Evolutionary conservation across 1,140 invertebrate genomes (phyloP).

Genomic region (Bicyclus anynana): DNA sequence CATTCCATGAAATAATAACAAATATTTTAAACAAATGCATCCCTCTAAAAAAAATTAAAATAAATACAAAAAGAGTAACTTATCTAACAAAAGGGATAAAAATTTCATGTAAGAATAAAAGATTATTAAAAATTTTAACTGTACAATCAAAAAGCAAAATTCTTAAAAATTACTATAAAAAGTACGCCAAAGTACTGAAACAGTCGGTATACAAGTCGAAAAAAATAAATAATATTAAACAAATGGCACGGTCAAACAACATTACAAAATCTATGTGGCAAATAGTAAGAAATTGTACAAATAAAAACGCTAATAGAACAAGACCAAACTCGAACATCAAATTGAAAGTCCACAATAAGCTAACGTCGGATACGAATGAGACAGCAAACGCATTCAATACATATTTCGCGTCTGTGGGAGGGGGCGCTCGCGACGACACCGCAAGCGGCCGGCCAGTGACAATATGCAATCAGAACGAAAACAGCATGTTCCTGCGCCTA

Average conservation of each 20-base stretch:
- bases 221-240: slow-evolving; percentile 16
- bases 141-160: slow-evolving; percentile 21
- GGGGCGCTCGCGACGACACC: not conserved
- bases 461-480: not conserved
- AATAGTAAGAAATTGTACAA: slow-evolving; percentile 18
- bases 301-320: slow-evolving; percentile 8
- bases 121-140: slow-evolving; percentile 25
- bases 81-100: slow-evolving; percentile 26
- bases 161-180: slow-evolving; percentile 21
- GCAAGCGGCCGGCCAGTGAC: not conserved
- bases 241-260: slow-evolving; percentile 14
- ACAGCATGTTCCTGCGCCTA: not conserved
- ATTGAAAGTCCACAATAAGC: slow-evolving; percentile 16
- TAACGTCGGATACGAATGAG: slow-evolving; percentile 8
- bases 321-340: slow-evolving; percentile 5
- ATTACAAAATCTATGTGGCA: slow-evolving; percentile 19
- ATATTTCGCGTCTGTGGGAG: slow-evolving; percentile 6
- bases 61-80: not conserved
- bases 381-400: slow-evolving; percentile 10
- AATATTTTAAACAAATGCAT: slow-evolving; percentile 23
- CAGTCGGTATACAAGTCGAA: slow-evolving; percentile 17
- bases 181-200: slow-evolving; percentile 23
- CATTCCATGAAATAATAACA: not conserved
- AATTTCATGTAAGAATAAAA: slow-evolving; percentile 32
- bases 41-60: slow-evolving; percentile 23